Evolutionary conservation across 2,888 invertebrate genomes (phyloP), one percentile per base, ranked within the genome.

Genomic region (Lomographa bimaculata): DNA sequence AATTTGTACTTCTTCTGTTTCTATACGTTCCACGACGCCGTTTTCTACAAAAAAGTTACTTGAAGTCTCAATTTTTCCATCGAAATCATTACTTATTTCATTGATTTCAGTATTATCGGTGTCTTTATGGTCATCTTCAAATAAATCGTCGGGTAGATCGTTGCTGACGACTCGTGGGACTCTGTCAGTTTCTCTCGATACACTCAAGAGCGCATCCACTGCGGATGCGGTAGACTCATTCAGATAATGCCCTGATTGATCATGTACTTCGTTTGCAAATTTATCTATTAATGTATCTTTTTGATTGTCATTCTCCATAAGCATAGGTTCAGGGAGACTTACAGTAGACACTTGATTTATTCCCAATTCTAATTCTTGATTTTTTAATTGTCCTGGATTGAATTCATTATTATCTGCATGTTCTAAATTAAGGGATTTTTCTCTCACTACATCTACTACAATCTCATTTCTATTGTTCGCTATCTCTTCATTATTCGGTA

Each of bases 151-250:
- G 3, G 87, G 87, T 1, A 72, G 79, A 60, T 86, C 86, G 19
- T 83, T 76, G 50, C 81, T 80, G 20, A 87, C 74, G 19, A 68
- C 57, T 57, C 76, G 79, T 2, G 87, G 84, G 1, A 87, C 85
- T 59, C 84, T 66, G 42, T 89, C 87, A 21, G 80, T 54, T 44
- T 89, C 86, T 48, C 85, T 68, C 1, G 87, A 86, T 1, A 86
- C 87, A 56, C 84, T 85, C 28, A 87, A 56, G 39, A 87, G 71
- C 21, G 85, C 85, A 46, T 87, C 87, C n/a, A 89, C 87, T 7
- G 87, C 87, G 0, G 84, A 85, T 7, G 84, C 84, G 10, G 86
- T 85, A 7, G 84, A 73, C 58, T 84, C 82, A 57, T 75, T 85
- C 76, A 85, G 77, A 41, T 61, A 79, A 3, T 72, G 65, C 45